Conservation (phyloP, 2,797 vertebrate genomes). For the Molossus molossus region DNA sequence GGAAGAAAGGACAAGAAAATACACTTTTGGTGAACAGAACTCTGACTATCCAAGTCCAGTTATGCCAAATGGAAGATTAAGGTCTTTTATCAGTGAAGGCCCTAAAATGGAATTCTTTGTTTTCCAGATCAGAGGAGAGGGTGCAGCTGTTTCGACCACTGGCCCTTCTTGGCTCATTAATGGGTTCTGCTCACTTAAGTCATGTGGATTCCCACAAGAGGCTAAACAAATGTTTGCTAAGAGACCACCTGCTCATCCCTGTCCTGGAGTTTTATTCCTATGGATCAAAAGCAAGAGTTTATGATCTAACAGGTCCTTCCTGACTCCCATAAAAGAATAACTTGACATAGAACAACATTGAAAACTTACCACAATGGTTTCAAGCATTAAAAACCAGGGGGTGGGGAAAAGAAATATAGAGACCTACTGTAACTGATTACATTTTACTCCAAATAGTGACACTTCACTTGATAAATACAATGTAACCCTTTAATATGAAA, state of each 20-base stretch:
- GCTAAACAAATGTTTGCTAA: slow-evolving; percentile 78
- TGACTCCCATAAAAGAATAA: slow-evolving; percentile 74
- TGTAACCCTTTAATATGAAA: neutral
- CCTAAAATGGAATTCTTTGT: slow-evolving; percentile 9
- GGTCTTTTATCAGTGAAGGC: neutral
- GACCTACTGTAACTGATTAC: slow-evolving; percentile 69
- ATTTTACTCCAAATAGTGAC: slow-evolving; percentile 73
- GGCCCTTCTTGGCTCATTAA: neutral
- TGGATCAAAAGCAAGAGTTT: slow-evolving; percentile 15
- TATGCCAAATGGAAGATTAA: neutral
- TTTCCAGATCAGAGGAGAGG: slow-evolving; percentile 42
- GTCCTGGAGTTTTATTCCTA: slow-evolving; percentile 39
- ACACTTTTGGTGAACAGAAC: neutral
- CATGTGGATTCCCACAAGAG: slow-evolving; percentile 75
- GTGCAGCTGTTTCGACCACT: neutral
- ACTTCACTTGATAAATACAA: neutral
- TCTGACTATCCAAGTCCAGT: neutral
- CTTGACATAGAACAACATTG: slow-evolving; percentile 72
- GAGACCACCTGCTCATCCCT: slow-evolving; percentile 79
- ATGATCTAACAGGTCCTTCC: neutral
- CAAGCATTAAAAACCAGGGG: slow-evolving; percentile 43
- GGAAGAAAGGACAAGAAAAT: neutral
- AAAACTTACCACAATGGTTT: slow-evolving; percentile 23
- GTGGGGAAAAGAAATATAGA: slow-evolving; percentile 36
- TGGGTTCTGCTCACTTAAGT: slow-evolving; percentile 42